Percentiles rank a stretch among this genome's conserved stretches.
These are phyloP conservation scores for Heliconius ismenius DNA, from an alignment of 2,888 invertebrate genomes.

Conservation along the genomic window DNA sequence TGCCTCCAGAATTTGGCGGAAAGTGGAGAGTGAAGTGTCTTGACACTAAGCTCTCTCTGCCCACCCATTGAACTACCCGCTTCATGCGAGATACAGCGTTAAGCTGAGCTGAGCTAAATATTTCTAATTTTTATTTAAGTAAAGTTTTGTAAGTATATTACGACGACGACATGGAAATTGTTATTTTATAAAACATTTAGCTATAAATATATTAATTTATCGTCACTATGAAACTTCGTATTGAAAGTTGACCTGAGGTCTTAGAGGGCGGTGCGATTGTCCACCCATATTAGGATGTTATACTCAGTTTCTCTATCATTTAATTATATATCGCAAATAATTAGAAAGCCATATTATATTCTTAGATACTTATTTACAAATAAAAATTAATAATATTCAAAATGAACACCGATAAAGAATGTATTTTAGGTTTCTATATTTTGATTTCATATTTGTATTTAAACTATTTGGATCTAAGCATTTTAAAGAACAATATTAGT, in stretches of 20 bases:
- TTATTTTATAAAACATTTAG: not conserved
- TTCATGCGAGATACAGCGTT: too few relatives aligned
- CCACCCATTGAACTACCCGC: too few relatives aligned
- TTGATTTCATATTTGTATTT: not conserved
- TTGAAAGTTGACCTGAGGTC: constrained; percentile 25
- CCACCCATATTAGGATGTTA: constrained; percentile 35
- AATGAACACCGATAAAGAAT: not conserved
- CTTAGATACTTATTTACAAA: constrained; percentile 7
- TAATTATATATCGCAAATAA: constrained; percentile 39
- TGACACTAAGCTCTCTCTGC: too few relatives aligned
- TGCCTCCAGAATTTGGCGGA: too few relatives aligned
- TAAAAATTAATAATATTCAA: constrained; percentile 2
- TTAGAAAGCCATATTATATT: constrained; percentile 40
- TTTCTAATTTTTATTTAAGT: too few relatives aligned
- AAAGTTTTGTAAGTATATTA: too few relatives aligned
- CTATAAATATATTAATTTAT: not conserved
- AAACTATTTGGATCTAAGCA: not conserved
- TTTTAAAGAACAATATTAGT: not conserved
- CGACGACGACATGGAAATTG: not conserved
- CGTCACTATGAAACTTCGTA: not conserved
- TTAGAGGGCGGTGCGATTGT: constrained; percentile 37
- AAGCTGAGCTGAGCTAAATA: too few relatives aligned
- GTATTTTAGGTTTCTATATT: not conserved
- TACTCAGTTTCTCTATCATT: constrained; percentile 40
- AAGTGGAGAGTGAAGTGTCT: too few relatives aligned